phyloP scores from a whole-genome alignment of 2,888 invertebrate genomes.

The Ametastegia equiseti region DNA sequence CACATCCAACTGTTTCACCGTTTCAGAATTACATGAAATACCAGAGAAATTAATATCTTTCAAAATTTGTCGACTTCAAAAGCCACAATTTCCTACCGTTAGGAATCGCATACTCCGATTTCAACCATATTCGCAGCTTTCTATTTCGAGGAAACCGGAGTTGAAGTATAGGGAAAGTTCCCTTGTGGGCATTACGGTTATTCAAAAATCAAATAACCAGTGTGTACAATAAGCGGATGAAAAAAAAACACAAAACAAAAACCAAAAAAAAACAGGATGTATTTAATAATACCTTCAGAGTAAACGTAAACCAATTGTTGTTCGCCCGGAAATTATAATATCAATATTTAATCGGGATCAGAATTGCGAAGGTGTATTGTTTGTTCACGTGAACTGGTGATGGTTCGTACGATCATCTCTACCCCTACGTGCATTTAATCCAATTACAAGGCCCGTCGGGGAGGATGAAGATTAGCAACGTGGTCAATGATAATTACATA shows the following conservation, averaged over 20 bases:
- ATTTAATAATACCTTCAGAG: neutral
- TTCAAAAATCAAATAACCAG: neutral
- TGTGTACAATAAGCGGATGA: neutral
- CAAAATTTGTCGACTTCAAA: too few relatives aligned
- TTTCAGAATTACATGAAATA: too few relatives aligned
- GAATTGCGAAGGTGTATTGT: neutral
- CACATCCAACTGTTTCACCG: too few relatives aligned
- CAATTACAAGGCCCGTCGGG: slow-evolving; percentile 5
- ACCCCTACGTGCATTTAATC: neutral
- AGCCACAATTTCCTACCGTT: too few relatives aligned
- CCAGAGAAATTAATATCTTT: too few relatives aligned
- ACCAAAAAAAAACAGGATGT: neutral
- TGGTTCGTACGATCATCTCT: neutral
- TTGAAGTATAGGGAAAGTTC: neutral
- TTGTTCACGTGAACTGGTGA: neutral
- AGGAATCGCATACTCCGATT: too few relatives aligned
- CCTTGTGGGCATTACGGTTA: neutral
- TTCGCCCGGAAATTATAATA: neutral
- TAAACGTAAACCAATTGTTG: neutral
- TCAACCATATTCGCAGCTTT: too few relatives aligned
- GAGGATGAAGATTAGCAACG: slow-evolving; percentile 17
- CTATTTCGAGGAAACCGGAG: neutral
- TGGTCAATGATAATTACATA: slow-evolving; percentile 34
- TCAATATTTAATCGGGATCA: neutral
- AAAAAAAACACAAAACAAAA: too few relatives aligned